These are phyloP conservation scores for Harpegnathos saltator DNA, from an alignment of 1,140 invertebrate genomes.

Conservation along the genomic window DNA sequence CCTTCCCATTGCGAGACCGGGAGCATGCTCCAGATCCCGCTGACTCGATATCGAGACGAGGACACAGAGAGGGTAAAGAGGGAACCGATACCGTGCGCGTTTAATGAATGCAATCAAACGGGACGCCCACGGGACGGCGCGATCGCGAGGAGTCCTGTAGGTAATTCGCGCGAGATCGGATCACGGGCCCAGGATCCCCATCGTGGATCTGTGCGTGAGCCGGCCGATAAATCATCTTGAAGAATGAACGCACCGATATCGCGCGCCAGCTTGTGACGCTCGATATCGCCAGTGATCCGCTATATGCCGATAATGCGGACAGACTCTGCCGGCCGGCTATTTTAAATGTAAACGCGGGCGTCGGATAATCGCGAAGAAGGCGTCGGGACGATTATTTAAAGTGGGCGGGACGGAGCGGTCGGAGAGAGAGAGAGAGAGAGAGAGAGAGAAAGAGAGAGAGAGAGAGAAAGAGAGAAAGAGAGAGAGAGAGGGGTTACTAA, in stretches of 20 bases:
- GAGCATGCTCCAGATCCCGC: constrained; percentile 70
- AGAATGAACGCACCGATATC: constrained; percentile 37
- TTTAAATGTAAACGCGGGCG: too few species aligned
- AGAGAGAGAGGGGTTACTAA: too few species aligned
- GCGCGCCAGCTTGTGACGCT: constrained; percentile 13
- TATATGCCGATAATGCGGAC: too few species aligned
- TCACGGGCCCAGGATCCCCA: constrained; percentile 41
- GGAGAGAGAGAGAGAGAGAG: too few species aligned
- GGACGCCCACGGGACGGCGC: constrained; percentile 56
- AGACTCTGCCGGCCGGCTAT: too few species aligned
- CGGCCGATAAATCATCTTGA: constrained; percentile 65
- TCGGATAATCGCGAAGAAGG: too few species aligned
- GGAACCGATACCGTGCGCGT: constrained; percentile 61
- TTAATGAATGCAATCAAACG: constrained; percentile 72
- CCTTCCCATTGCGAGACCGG: constrained; percentile 20
- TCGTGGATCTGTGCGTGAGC: constrained; percentile 38
- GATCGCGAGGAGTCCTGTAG: constrained; percentile 29
- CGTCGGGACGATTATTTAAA: too few species aligned
- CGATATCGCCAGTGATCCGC: too few species aligned
- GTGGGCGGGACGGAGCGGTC: too few species aligned
- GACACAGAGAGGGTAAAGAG: constrained; percentile 33
- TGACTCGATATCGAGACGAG: constrained; percentile 69
- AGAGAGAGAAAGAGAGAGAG: too few species aligned
- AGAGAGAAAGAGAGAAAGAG: too few species aligned
- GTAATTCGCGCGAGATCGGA: constrained; percentile 44